Evolutionary conservation across 2,888 invertebrate species (phyloP).

Genomic region (Kryphioiulus occultus): DNA sequence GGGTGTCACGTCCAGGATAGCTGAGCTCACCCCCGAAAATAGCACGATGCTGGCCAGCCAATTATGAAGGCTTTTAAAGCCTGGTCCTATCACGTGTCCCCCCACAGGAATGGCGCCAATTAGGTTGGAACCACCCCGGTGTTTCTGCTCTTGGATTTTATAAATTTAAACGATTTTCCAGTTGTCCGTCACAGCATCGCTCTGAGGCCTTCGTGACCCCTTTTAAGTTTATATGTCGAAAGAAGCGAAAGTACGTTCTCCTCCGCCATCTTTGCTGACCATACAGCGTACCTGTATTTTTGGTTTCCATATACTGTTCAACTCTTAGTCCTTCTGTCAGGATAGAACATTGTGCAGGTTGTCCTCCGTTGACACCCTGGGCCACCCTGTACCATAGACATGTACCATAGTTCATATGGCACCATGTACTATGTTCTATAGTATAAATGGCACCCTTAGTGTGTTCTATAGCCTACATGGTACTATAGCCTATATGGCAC

Average conservation of each 20-base stretch:
- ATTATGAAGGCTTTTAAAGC: not conserved
- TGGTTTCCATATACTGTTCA: too few relatives aligned
- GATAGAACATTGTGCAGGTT: too few relatives aligned
- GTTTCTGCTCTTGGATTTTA: not conserved
- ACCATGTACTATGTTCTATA: too few relatives aligned
- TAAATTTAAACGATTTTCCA: not conserved
- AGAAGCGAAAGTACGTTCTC: not conserved
- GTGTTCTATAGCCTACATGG: too few relatives aligned
- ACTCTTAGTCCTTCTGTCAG: too few relatives aligned
- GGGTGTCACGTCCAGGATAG: not conserved
- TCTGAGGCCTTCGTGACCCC: not conserved
- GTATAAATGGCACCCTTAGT: too few relatives aligned
- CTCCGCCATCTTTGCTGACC: not conserved
- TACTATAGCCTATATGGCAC: too few relatives aligned
- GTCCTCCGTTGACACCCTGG: too few relatives aligned
- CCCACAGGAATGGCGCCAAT: slow-evolving; percentile 35
- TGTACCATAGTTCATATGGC: too few relatives aligned
- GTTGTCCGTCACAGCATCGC: not conserved
- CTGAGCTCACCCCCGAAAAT: slow-evolving; percentile 31
- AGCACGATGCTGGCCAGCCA: slow-evolving; percentile 11
- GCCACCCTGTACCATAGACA: too few relatives aligned
- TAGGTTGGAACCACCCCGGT: not conserved
- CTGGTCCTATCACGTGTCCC: slow-evolving; percentile 7
- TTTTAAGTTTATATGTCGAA: not conserved
- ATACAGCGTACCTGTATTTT: too few relatives aligned